A percentile compares a stretch with the other conserved stretches of the same genome.
phyloP scores from a whole-genome alignment of 2,888 invertebrate genomes.

The Frankliniella intonsa region DNA sequence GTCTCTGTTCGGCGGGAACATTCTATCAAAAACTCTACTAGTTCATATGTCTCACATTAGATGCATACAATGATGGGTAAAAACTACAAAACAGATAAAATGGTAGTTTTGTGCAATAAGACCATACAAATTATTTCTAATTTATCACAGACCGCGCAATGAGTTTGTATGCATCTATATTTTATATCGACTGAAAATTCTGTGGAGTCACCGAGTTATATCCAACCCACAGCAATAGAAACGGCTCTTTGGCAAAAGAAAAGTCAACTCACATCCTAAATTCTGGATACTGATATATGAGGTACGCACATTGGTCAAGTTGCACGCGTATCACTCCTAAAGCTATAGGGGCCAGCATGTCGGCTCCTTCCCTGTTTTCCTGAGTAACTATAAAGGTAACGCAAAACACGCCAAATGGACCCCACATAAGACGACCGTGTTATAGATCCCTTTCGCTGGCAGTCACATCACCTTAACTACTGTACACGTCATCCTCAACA shows the following conservation, averaged over 20 bases:
- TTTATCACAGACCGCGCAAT: constrained; percentile 6
- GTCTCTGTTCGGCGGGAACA: no score
- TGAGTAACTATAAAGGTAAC: neutral
- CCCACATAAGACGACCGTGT: no score
- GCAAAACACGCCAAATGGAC: no score
- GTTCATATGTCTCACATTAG: neutral
- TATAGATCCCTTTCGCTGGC: no score
- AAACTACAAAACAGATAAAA: constrained; percentile 9
- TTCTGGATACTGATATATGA: constrained; percentile 1
- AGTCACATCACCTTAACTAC: no score
- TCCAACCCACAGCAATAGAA: no score
- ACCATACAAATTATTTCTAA: constrained; percentile 10
- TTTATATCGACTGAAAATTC: neutral
- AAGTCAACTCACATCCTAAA: neutral
- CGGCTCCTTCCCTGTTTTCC: constrained; percentile 14
- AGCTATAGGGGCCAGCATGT: neutral
- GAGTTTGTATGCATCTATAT: constrained; percentile 2
- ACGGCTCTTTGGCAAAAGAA: no score
- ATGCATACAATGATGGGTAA: neutral
- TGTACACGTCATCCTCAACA: no score
- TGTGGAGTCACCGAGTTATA: no score
- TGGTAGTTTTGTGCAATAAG: constrained; percentile 10
- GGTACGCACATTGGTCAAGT: constrained; percentile 1
- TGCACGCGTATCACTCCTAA: neutral
- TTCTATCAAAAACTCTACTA: no score